phyloP scores from a whole-genome alignment of 2,113 vertebrate genomes.

The Nycticorax nycticorax region DNA sequence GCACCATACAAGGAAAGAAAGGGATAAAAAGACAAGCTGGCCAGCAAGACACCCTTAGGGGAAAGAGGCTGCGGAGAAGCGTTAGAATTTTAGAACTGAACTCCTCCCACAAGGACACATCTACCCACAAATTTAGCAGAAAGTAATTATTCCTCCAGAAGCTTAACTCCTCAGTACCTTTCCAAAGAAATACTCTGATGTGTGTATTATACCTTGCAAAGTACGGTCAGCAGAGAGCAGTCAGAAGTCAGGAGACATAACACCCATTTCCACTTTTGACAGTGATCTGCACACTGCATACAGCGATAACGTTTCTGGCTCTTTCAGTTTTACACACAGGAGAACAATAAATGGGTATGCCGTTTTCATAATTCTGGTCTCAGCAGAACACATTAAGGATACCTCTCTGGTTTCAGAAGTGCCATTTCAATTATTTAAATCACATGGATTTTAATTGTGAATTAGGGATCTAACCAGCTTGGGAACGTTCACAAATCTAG shows the following conservation, averaged over 20 bases:
- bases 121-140: not conserved
- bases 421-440: not conserved
- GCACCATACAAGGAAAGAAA: slow-evolving; percentile 55
- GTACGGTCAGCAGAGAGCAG: not conserved
- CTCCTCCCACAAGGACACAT: not conserved
- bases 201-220: not conserved
- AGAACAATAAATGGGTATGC: not conserved
- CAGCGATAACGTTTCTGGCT: not conserved
- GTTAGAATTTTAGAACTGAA: not conserved
- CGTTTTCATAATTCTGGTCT: not conserved
- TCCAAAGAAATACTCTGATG: not conserved
- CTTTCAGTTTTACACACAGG: not conserved
- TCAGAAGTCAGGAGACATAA: not conserved
- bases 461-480: not conserved
- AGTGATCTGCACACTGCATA: accelerated
- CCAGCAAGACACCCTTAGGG: not conserved
- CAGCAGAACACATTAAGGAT: not conserved
- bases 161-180: not conserved
- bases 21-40: slow-evolving; percentile 4
- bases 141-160: not conserved
- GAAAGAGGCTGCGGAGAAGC: not conserved
- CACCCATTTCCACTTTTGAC: not conserved
- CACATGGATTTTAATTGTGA: not conserved
- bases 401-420: not conserved
- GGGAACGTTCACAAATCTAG: not conserved